A percentile compares a stretch with the other conserved stretches of the same genome.
phyloP scores from a whole-genome alignment of 2,797 vertebrate species.

The Gephyroberyx darwinii region DNA sequence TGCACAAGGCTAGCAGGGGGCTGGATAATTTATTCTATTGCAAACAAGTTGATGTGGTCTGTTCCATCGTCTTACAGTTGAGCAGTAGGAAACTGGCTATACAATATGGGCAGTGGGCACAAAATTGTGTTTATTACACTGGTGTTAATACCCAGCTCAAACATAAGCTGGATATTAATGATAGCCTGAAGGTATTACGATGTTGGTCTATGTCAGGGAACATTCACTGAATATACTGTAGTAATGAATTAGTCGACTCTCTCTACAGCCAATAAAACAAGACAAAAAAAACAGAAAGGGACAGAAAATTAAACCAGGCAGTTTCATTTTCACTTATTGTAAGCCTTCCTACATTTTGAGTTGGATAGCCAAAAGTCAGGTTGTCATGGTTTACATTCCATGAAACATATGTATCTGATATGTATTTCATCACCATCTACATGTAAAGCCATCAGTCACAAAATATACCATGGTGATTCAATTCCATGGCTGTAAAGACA shows the following conservation, averaged over 20 bases:
- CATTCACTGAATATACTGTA: slow-evolving; percentile 41
- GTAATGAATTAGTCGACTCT: slow-evolving; percentile 40
- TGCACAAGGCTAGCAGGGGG: slow-evolving; percentile 12
- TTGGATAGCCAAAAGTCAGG: slow-evolving; percentile 12
- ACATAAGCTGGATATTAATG: slow-evolving; percentile 33
- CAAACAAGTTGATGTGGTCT: slow-evolving; percentile 40
- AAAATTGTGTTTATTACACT: slow-evolving; percentile 10
- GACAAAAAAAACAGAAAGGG: slow-evolving; percentile 21
- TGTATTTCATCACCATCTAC: slow-evolving; percentile 36
- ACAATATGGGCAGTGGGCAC: neutral
- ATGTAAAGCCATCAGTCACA: slow-evolving; percentile 47
- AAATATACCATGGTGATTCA: slow-evolving; percentile 50
- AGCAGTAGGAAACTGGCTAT: slow-evolving; percentile 1
- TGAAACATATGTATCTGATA: slow-evolving; percentile 26
- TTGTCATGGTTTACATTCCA: slow-evolving; percentile 31
- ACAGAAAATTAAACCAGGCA: slow-evolving; percentile 26
- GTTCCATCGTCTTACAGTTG: slow-evolving; percentile 28
- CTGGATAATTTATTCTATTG: slow-evolving; percentile 11
- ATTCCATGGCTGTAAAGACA: slow-evolving; percentile 36
- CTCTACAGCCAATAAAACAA: slow-evolving; percentile 48
- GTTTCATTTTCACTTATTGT: slow-evolving; percentile 24
- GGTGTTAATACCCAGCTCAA: slow-evolving; percentile 15
- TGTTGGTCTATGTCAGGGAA: slow-evolving; percentile 36
- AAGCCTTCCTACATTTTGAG: slow-evolving; percentile 3
- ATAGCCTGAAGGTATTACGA: slow-evolving; percentile 24